Conservation (phyloP, 2,113 vertebrate species). For the Bettongia penicillata region DNA sequence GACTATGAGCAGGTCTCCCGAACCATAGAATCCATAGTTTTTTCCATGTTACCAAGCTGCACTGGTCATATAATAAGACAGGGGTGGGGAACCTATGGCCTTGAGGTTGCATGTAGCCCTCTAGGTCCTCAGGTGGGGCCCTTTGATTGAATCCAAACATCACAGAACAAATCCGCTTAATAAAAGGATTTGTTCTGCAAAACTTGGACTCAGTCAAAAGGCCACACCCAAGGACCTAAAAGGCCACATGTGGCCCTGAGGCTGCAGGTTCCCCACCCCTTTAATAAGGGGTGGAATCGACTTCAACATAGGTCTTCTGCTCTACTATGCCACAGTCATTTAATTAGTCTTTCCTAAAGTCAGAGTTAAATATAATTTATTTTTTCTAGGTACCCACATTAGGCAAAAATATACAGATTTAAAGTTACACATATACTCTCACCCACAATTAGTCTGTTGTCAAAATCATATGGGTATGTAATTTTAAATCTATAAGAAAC, state of each 20-base stretch:
- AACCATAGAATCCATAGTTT: neutral
- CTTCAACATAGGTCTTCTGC: neutral
- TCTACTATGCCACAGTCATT: neutral
- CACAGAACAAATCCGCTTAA: no score
- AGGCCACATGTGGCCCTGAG: no score
- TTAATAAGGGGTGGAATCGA: neutral
- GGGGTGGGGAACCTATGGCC: neutral
- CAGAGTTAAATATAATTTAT: neutral
- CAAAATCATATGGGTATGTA: neutral
- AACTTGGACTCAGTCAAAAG: no score
- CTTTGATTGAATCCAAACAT: no score
- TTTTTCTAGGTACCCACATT: neutral
- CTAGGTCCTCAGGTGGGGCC: no score
- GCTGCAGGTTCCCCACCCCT: no score
- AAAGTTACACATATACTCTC: neutral
- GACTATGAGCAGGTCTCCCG: neutral
- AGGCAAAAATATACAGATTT: neutral
- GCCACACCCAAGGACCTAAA: no score
- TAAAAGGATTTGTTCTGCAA: no score
- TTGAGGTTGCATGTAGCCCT: no score
- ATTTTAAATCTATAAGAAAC: neutral
- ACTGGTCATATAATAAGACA: neutral
- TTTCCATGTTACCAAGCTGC: neutral
- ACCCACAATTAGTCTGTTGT: neutral
- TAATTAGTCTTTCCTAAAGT: neutral